Evolutionary conservation across 2,888 invertebrate genomes (phyloP).

Genomic region (Odontomyia ornata): DNA sequence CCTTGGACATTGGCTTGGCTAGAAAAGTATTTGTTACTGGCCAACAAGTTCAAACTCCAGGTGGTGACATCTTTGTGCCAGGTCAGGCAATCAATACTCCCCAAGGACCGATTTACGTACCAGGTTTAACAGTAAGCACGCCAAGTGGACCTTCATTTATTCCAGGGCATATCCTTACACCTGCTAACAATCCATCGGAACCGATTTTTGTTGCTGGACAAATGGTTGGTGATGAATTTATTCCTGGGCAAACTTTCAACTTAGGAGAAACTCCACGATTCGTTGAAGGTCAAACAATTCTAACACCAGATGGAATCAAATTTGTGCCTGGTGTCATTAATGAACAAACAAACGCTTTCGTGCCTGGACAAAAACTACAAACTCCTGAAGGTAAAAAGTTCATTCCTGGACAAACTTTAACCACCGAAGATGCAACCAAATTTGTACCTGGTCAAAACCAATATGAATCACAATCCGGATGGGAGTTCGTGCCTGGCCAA

Average conservation of each 20-base stretch:
- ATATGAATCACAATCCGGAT: conserved; percentile 64
- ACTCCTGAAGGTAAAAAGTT: conserved; percentile 67
- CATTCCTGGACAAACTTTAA: conserved; percentile 71
- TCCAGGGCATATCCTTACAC: conserved; percentile 67
- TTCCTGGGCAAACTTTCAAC: conserved; percentile 72
- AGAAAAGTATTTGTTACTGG: conserved; percentile 74
- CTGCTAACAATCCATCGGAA: conserved; percentile 64
- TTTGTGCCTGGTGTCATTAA: conserved; percentile 71
- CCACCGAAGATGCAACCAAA: conserved; percentile 69
- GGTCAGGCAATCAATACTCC: conserved; percentile 79
- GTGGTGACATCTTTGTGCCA: conserved; percentile 76
- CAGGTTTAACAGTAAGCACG: conserved; percentile 76
- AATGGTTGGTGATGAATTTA: conserved; percentile 70
- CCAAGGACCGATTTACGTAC: conserved; percentile 74
- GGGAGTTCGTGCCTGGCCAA: conserved; percentile 75
- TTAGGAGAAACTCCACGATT: conserved; percentile 69
- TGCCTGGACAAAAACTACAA: conserved; percentile 71
- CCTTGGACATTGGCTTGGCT: conserved; percentile 73
- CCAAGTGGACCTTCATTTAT: conserved; percentile 74
- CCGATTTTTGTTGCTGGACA: conserved; percentile 77
- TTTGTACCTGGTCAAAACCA: conserved; percentile 74
- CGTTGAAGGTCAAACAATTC: conserved; percentile 71
- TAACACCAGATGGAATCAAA: conserved; percentile 70
- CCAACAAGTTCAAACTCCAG: conserved; percentile 75
- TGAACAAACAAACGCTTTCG: conserved; percentile 66